Base-by-base conservation (phyloP, 2,797 vertebrate genomes). In the Accipiter superciliosus region DNA sequence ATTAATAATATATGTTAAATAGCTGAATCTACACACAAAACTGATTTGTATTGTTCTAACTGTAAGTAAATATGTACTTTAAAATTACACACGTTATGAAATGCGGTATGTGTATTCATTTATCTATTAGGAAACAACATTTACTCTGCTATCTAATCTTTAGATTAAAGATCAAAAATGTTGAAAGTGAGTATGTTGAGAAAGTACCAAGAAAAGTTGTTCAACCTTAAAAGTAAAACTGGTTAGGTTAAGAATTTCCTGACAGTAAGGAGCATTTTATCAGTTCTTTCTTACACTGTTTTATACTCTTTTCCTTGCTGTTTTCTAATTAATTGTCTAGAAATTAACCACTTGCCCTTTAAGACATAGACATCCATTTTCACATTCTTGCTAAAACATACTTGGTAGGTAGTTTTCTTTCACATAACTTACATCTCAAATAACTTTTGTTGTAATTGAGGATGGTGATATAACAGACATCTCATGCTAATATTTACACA, bases 401-500 rank as follows among this genome's bases (percentile, higher is more conserved):
- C 31, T 16, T 77, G 9, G 13, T 77, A 63, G 21, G n/a, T 57
- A 83, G 15, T 63, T 90, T 90, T 86, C 33, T 87, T 91, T 92
- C 28, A 31, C 37, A 58, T 59, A 44, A 66, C 15, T 83, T 84
- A 26, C 24, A 76, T 40, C 18, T 87, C 31, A 77, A 19, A 89
- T 59, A 86, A 22, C 17, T 52, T 85, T 47, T 47, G 3, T 3
- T 71, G 62, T 67, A 91, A 67, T 42, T 89, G 49, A 87, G n/a
- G 17, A 58, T 67, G 33, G 49, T 33, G 31, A 31, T 86, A 24
- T 39, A 89, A 42, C 28, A 81, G 66, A 77, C 13, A 44, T 79
- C 15, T 84, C 44, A 45, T 63, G 66, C 15, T 90, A 96, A 91
- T 91, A 90, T 95, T 96, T 95, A 89, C 77, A 77, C 28, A 90